A percentile compares a stretch with the other conserved stretches of the same genome.
These are phyloP conservation scores for Nansenia antarctica DNA, from an alignment of 2,113 vertebrate species.

Conservation along the genomic window DNA sequence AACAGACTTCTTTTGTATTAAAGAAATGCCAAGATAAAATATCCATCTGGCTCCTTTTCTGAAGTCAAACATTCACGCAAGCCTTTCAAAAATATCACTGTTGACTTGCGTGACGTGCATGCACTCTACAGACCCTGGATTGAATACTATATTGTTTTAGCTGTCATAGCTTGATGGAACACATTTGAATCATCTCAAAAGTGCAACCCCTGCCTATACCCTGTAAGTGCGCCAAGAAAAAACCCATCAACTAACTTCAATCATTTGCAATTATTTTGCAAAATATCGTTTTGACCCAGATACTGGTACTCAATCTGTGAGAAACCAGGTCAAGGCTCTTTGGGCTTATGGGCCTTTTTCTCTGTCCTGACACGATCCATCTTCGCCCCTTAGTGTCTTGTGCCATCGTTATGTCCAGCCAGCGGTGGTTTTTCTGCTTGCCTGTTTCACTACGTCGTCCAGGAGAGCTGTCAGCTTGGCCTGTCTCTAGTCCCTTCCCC, in stretches of 20 bases:
- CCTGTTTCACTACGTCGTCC: slow-evolving; percentile 2
- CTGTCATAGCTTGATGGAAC: too few relatives aligned
- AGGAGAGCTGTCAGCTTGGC: slow-evolving; percentile 4
- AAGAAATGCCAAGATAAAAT: slow-evolving; percentile 29
- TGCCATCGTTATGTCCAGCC: slow-evolving; percentile 26
- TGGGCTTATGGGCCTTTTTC: slow-evolving; percentile 36
- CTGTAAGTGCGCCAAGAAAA: too few relatives aligned
- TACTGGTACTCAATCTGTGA: too few relatives aligned
- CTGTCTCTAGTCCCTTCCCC: not conserved
- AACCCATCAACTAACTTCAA: too few relatives aligned
- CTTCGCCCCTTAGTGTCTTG: slow-evolving; percentile 29
- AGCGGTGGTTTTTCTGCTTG: slow-evolving; percentile 23
- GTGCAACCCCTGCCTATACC: too few relatives aligned
- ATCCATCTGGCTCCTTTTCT: slow-evolving; percentile 27
- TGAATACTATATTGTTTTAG: too few relatives aligned
- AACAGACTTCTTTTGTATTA: slow-evolving; percentile 16
- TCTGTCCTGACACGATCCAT: slow-evolving; percentile 29
- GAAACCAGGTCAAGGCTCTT: slow-evolving; percentile 23
- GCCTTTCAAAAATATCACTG: slow-evolving; percentile 7
- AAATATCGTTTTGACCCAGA: too few relatives aligned
- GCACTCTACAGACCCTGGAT: not conserved
- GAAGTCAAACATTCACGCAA: slow-evolving; percentile 23
- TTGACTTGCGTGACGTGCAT: slow-evolving; percentile 8
- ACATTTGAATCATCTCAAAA: too few relatives aligned
- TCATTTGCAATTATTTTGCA: too few relatives aligned